Evolutionary conservation across 2,113 vertebrate species (phyloP), one percentile per base, ranked within the genome.

Genomic region (Hippopotamus amphibius): DNA sequence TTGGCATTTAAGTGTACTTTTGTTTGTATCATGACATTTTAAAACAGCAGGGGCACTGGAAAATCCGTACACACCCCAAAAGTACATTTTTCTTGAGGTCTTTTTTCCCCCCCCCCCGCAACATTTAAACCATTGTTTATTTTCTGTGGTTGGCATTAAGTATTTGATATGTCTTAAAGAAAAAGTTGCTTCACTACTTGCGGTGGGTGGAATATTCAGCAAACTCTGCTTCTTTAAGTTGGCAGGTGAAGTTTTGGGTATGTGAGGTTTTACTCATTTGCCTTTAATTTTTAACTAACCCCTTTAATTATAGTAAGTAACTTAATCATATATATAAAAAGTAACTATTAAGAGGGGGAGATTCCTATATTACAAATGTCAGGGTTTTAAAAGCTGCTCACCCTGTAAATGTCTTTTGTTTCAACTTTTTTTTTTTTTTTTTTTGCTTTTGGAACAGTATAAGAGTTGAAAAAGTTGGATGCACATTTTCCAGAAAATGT

Each of bases 331-430:
- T 37, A 26, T 43, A 30, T 4, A 17, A 26, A 82, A 82, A 95
- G 15, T 84, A 74, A 59, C 33, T n/a, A 8, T 17, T 79, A 37
- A 21, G 12, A 72, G 8, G 5, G 30, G 9, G 9, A 37, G 57
- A 8, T 81, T 83, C 6, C 71, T 77, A 4, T 72, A 4, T 89
- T 48, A 81, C 57, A 50, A 21, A 9, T 33, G 21, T 53, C 22
- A 84, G n/a, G 26, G 80, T 87, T 97, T 91, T 86, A 92, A 97
- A 96, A 95, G 24, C 28, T 68, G 53, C 48, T 22, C 33, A 66
- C 10, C 9, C 66, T 85, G 2, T 59, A 66, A 30, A 28, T 86
- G 43, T 94, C 53, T 92, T 92, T 92, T 59, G 71, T 81, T 89
- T 87, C 26, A 71, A 1, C 11, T 68, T 77, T 55, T 59, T 66